A percentile compares a stretch with the other conserved stretches of the same genome.
phyloP scores from a whole-genome alignment of 1,140 invertebrate species.

The Pseudoatta argentina region DNA sequence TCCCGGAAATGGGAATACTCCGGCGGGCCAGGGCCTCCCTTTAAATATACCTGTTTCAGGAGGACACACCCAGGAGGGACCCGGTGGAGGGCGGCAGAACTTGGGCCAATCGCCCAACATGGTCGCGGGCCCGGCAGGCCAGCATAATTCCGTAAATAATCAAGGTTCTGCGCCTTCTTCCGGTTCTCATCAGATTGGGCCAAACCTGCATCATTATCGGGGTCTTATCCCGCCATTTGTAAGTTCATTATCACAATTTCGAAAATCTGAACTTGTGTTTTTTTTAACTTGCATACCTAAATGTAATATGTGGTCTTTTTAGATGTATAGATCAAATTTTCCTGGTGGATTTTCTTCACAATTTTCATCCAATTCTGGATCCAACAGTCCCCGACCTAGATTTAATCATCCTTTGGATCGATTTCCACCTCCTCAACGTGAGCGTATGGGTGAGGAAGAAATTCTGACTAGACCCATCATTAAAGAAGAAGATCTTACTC shows the following conservation, averaged over 20 bases:
- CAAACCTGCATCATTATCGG: conserved; percentile 88
- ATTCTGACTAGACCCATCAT: conserved; percentile 92
- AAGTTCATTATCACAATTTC: conserved; percentile 77
- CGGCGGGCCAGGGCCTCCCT: conserved; percentile 88
- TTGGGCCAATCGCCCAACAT: conserved; percentile 86
- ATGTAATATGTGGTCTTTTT: background rate
- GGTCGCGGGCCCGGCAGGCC: conserved; percentile 89
- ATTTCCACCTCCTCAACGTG: conserved; percentile 81
- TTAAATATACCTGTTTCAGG: conserved; percentile 74
- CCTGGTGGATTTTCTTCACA: conserved; percentile 83
- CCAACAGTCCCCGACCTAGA: conserved; percentile 82
- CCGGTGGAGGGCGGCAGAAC: conserved; percentile 85
- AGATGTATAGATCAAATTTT: conserved; percentile 86
- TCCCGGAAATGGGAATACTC: conserved; percentile 86
- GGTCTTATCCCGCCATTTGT: conserved; percentile 92
- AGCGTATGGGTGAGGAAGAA: conserved; percentile 82
- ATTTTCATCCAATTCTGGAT: conserved; percentile 83
- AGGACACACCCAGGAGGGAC: conserved; percentile 79
- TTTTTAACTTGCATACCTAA: background rate
- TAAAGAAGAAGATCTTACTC: conserved; percentile 95
- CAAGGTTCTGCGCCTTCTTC: conserved; percentile 79
- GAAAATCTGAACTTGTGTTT: background rate
- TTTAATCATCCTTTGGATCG: conserved; percentile 85
- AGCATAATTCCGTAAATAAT: conserved; percentile 81
- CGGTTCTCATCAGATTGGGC: conserved; percentile 84